Evolutionary conservation across 2,797 vertebrate genomes (phyloP), one percentile per base, ranked within the genome.

Genomic region (Helarctos malayanus): DNA sequence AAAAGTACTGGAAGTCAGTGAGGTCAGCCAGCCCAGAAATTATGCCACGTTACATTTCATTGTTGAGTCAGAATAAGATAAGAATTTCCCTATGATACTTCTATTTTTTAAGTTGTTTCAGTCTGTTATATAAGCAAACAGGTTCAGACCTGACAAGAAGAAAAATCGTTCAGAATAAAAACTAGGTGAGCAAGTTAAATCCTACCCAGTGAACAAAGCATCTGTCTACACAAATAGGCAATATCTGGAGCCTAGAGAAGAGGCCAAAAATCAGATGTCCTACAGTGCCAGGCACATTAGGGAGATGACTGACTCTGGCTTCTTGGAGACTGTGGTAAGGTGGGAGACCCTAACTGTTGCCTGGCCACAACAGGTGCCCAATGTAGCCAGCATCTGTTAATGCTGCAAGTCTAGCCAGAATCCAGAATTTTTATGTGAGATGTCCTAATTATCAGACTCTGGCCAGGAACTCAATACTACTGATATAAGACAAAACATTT

Each of bases 111-210:
- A 91, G 82, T 29, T 83, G 38, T 82, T 97, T 93, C 25, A 45
- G 6, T 88, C 87, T 94, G 10, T 83, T 89, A 49, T 13, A 47
- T 59, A 98, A 94, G 83, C 63, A 87, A 96, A 94, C 75, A 95
- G 49, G 57, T 49, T 47, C 41, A 90, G 47, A 87, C 89, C 56
- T 95, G 83, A 79, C 29, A 85, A 89, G 27, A 65, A 95, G 75
- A 52, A 85, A 69, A 84, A 85, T 63, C 47, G 68, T 16, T 82
- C 4, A 49, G n/a, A 92, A 81, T 76, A 49, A 95, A 95, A 87
- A 91, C 35, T 47, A 81, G 25, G 32, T 47, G n/a, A 59, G 93
- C 63, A 97, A 91, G 59, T 61, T 92, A 92, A 96, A 76, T 54
- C 69, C 29, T 80, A 95, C 87, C 35, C 18, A 49, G 59, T 78